Base-by-base conservation (phyloP, 2,888 invertebrate genomes). In the Cecidostiba fungosa region DNA sequence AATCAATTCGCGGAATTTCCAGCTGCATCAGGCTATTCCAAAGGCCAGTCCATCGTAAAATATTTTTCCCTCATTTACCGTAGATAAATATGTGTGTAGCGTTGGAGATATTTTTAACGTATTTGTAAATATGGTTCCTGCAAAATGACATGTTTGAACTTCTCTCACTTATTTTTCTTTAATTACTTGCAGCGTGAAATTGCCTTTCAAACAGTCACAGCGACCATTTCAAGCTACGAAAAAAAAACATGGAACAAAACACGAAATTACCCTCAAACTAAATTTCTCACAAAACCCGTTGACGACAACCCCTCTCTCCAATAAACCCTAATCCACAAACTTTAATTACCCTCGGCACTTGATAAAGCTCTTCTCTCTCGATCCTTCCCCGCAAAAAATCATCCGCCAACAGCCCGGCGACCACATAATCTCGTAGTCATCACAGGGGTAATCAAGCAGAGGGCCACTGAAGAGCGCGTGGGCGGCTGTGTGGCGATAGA, bases 401-500 rank as follows among this genome's bases (percentile, higher is more conserved):
- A n/a, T 50, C 50, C 19, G 16, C 19, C 50, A 19, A 59, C 4
- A 59, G 54, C 16, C 23, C 23, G 8, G 2, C 3, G 23, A 26
- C 66, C 66, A 29, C 66, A 66, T 66, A 66, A 66, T 66, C 66
- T 26, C 66, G 26, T 14, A 14, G 14, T n/a, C 66, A 66, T 66
- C 66, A 12, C 29, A 26, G 29, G 14, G 26, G 26, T 32, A 74
- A 74, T 74, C 74, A 50, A 74, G 74, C 14, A 47, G 23, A 62
- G 10, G 62, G 23, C 23, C 62, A 16, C 16, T 54, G n/a, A 29
- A 36, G 70, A 10, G 70, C 14, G 72, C 8, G 72, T 6, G 72
- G 16, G 76, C 19, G n/a, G 39, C 29, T 10, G 36, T 19, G 43
- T 39, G 77, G 77, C n/a, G 39, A 80, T 72, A 26, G 59, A 80